A percentile compares a stretch with the other conserved stretches of the same genome.
Evolutionary conservation across 2,113 vertebrate genomes (phyloP).

Genomic region (Odontesthes bonariensis): DNA sequence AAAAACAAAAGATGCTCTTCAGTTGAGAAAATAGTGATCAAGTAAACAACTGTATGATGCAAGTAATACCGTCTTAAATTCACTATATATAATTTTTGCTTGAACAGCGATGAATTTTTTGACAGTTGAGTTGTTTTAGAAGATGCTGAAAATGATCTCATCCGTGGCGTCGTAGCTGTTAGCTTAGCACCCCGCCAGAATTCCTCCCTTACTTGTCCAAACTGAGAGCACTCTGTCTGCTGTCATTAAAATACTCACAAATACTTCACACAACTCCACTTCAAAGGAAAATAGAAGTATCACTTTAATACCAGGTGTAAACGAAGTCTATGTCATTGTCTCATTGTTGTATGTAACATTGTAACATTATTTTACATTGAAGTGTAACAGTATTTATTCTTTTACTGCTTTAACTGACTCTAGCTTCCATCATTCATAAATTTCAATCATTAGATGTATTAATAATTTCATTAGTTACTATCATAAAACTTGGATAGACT

Average conservation of each 20-base stretch:
- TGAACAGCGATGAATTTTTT: too few relatives aligned
- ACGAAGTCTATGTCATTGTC: conserved; percentile 5
- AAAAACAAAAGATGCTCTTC: too few relatives aligned
- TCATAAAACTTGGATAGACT: neutral
- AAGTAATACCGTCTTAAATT: too few relatives aligned
- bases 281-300: neutral
- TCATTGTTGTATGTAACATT: conserved; percentile 1
- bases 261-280: too few relatives aligned
- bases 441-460: neutral
- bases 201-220: too few relatives aligned
- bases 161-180: neutral
- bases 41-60: too few relatives aligned
- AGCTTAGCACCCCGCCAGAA: neutral
- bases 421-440: neutral
- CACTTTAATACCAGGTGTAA: conserved; percentile 9
- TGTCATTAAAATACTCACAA: too few relatives aligned
- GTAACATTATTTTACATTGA: neutral
- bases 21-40: too few relatives aligned
- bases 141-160: too few relatives aligned
- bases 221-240: neutral
- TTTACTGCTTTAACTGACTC: conserved; percentile 15
- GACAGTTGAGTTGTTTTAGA: too few relatives aligned
- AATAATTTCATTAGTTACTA: neutral
- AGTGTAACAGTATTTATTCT: neutral
- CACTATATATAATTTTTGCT: too few relatives aligned